Conservation (phyloP, 2,113 vertebrate species). For the Onychostoma macrolepis region DNA sequence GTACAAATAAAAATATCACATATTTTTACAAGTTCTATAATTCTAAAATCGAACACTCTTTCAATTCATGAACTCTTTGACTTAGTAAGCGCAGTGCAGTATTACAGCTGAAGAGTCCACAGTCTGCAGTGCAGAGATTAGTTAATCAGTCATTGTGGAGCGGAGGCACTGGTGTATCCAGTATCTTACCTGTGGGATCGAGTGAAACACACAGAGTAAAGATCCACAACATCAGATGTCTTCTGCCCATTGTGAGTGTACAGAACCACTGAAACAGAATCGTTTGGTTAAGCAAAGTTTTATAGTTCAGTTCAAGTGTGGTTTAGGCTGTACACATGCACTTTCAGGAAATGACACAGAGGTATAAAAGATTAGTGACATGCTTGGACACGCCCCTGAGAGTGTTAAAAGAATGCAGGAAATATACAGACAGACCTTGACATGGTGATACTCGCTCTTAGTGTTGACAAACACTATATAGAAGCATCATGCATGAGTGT, state of each 20-base stretch:
- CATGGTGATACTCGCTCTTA: not conserved
- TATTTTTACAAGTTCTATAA: not conserved
- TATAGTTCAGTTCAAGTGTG: slow-evolving; percentile 45
- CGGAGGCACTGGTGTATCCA: slow-evolving; percentile 48
- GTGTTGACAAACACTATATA: not conserved
- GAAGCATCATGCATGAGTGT: not conserved
- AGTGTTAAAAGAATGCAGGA: slow-evolving; percentile 11
- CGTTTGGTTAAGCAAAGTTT: slow-evolving; percentile 31
- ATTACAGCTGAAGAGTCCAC: not conserved
- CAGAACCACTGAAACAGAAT: slow-evolving; percentile 54
- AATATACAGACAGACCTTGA: not conserved
- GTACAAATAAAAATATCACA: not conserved
- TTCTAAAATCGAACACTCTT: not conserved
- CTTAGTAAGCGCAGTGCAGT: not conserved
- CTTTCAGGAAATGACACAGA: slow-evolving; percentile 20
- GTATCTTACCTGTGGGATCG: slow-evolving; percentile 69
- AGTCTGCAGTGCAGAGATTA: slow-evolving; percentile 47
- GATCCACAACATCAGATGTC: slow-evolving; percentile 65
- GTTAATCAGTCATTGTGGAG: slow-evolving; percentile 58
- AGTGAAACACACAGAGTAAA: slow-evolving; percentile 60
- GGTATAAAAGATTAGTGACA: slow-evolving; percentile 26
- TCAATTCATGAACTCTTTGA: not conserved
- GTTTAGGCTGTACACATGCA: not conserved
- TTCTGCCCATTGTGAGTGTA: slow-evolving; percentile 60
- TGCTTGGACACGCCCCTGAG: slow-evolving; percentile 57